These are phyloP conservation scores for Drosophila lacertosa DNA, from an alignment of 1,140 invertebrate species.

Conservation along the genomic window DNA sequence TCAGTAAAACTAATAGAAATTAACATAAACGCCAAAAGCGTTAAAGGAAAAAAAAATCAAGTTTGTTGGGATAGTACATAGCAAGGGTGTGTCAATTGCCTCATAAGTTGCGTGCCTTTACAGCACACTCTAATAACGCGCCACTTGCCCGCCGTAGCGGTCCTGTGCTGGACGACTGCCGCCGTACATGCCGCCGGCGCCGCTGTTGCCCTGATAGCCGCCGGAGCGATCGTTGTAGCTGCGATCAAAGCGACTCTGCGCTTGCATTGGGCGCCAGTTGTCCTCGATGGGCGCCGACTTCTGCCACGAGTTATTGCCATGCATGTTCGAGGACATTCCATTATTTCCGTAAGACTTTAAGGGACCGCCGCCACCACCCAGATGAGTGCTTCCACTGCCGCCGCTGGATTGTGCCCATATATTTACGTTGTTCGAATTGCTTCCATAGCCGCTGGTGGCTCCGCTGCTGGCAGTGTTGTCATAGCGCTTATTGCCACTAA, in stretches of 20 bases:
- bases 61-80: conserved; percentile 12
- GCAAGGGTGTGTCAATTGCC: conserved; percentile 47
- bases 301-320: conserved; percentile 74
- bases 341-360: conserved; percentile 75
- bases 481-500: conserved; percentile 71
- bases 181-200: conserved; percentile 65
- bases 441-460: conserved; percentile 59
- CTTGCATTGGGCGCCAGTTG: conserved; percentile 67
- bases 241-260: conserved; percentile 78
- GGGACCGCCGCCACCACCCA: conserved; percentile 52
- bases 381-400: conserved; percentile 53
- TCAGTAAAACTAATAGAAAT: conserved; percentile 58
- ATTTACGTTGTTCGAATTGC: conserved; percentile 65
- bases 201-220: conserved; percentile 66
- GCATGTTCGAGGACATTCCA: conserved; percentile 71
- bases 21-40: conserved; percentile 56
- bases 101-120: conserved; percentile 1
- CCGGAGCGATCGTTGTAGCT: conserved; percentile 78
- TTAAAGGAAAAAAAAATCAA: conserved; percentile 40
- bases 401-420: conserved; percentile 65
- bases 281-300: conserved; percentile 71
- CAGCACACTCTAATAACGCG: conserved; percentile 54
- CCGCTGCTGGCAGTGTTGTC: conserved; percentile 67
- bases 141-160: conserved; percentile 70
- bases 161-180: conserved; percentile 67